Base-by-base conservation (phyloP, 2,888 invertebrate genomes). In the Monochamus alternatus region DNA sequence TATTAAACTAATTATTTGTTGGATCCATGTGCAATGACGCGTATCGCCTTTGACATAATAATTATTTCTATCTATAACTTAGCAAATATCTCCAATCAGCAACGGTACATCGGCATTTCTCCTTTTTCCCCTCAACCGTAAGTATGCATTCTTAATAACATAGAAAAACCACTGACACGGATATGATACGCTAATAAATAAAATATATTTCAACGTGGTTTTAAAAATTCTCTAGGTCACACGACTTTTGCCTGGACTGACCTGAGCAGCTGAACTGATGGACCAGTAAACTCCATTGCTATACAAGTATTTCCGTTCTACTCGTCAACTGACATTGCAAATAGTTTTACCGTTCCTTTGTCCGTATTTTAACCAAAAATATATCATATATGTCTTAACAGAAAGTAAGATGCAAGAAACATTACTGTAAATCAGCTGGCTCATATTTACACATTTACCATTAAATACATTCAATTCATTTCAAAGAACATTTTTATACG, bases 251-350 rank as follows among this genome's bases (percentile, higher is more conserved):
- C 66, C 38, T 43, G 68, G 38, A 51, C 47, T 75, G 74, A 75
- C 74, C 74, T 55, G 69, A 64, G 69, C 74, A 69, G 65, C 44
- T 75, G 70, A 75, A 59, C 74, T 65, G 70, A 75, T 75, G 75
- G 68, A 64, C 73, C 73, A 75, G 73, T 73, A 75, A 77, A 73
- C 77, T 70, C 70, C 64, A 73, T 75, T 38, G 12, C 77, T 69
- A 75, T 68, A 77, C 59, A 75, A 77, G 75, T 58, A 75, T 69
- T 77, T 77, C 75, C 77, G 77, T 69, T 75, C 75, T 22, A 73
- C 77, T 75, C 65, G 30, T 65, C 63, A 30, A 43, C 14, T 64
- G 44, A 44, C 64, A 43, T 10, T 10, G 47, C 9, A 47, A 47
- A 47, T 47, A 9, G 47, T 4, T 55, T 52, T 55, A n/a, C n/a